Base-by-base conservation (phyloP, 1,140 invertebrate species). In the Atta cephalotes region DNA sequence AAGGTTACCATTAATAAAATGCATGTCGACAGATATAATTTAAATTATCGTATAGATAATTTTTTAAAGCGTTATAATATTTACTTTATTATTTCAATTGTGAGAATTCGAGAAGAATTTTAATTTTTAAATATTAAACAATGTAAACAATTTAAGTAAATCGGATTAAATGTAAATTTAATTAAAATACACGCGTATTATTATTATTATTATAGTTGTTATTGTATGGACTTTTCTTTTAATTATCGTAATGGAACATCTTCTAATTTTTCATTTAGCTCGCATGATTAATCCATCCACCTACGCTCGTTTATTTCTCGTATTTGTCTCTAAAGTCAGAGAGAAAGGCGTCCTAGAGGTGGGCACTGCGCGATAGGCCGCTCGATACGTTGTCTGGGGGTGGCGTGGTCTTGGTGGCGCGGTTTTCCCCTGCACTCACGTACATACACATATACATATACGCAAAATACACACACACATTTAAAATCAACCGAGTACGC, bases 401-500 rank as follows among this genome's bases (percentile, higher is more conserved):
- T 82, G 39, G 70, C 39, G 18, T 31, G 31, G n/a, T 25, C 49
- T 35, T 39, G 58, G 35, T 76, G 74, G 45, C 39, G 63, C 58
- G 68, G 51, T 85, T 78, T 16, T 25, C 77, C 53, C 39, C 14
- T 35, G n/a, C 25, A 9, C 1, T 18, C 60, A 21, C 21, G 65
- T 70, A 31, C n/a, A n/a, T 10, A 21, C 21, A 45, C 39, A 45
- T 45, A 18, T 9, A 31, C 60, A 35, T 10, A 45, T 2, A 45
- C 2, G 12, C 10, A 45, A 45, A 45, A 45, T 45, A 72, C 25
- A 53, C 14, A 31, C 28, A 80, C 16, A 72, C 25, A 53, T 53
- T 51, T 51, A 35, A 35, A 16, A 35, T 28, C 79, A 87, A 80
- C 87, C 85, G 10, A 82, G 80, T 87, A 91, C 88, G 77, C 82